Percentiles rank a stretch among this genome's conserved stretches.
Evolutionary conservation across 2,888 invertebrate species (phyloP).

Genomic region (Sycophila texana): DNA sequence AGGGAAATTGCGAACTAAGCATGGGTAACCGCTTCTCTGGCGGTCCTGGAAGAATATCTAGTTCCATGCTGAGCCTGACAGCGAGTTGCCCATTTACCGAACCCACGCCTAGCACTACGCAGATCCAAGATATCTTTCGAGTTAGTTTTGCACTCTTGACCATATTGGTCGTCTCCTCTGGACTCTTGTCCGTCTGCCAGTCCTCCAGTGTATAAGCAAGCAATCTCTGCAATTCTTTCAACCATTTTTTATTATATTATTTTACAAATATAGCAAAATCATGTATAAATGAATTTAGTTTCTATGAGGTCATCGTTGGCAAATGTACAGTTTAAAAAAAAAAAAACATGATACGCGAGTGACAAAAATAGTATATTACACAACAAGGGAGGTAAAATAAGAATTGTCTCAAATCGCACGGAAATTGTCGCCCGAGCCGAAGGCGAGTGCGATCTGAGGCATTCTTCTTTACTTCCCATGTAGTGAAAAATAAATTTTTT

Average conservation of each 20-base stretch:
- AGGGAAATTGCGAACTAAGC: constrained; percentile 61
- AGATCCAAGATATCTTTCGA: constrained; percentile 37
- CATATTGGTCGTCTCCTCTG: constrained; percentile 42
- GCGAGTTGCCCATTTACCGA: constrained; percentile 18
- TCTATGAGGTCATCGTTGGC: neutral
- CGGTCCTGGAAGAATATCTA: constrained; percentile 25
- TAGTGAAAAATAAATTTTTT: too few relatives aligned
- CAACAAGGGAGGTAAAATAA: too few relatives aligned
- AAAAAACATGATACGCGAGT: too few relatives aligned
- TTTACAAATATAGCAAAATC: neutral
- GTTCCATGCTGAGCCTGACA: constrained; percentile 32
- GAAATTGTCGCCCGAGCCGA: too few relatives aligned
- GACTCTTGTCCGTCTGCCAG: constrained; percentile 18
- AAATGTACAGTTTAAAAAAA: too few relatives aligned
- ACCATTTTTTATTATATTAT: neutral
- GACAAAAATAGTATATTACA: too few relatives aligned
- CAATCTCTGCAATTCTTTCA: constrained; percentile 19
- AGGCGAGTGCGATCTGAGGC: too few relatives aligned
- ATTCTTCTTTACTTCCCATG: too few relatives aligned
- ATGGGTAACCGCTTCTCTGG: constrained; percentile 40
- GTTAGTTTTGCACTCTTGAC: constrained; percentile 8
- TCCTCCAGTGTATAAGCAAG: constrained; percentile 2
- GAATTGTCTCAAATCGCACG: too few relatives aligned
- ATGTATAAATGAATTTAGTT: neutral
- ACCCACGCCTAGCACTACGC: constrained; percentile 14